A percentile compares a stretch with the other conserved stretches of the same genome.
Conservation (phyloP, 1,140 invertebrate species). For the Lepeophtheirus salmonis region DNA sequence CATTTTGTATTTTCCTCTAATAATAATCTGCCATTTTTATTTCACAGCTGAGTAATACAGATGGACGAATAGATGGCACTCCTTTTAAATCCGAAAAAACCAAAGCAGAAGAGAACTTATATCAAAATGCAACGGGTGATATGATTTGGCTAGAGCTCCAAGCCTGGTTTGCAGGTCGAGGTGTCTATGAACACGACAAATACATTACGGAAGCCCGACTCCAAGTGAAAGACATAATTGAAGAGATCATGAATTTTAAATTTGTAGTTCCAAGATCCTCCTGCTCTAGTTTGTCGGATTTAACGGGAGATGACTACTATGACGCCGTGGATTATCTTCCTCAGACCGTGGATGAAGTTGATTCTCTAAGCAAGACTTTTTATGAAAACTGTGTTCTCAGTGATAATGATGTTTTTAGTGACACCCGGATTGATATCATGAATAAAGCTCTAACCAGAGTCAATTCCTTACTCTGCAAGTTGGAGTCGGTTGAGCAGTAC, state of each 20-base stretch:
- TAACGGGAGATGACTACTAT: conserved; percentile 17
- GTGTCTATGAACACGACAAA: conserved; percentile 49
- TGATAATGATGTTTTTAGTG: conserved; percentile 7
- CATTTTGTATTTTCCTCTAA: no score
- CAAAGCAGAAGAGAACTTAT: conserved; percentile 57
- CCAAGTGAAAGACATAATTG: conserved; percentile 43
- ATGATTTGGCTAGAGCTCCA: conserved; percentile 74
- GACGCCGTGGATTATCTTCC: conserved; percentile 21
- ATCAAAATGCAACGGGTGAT: conserved; percentile 70
- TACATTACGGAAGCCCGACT: conserved; percentile 50
- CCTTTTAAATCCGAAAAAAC: conserved; percentile 32
- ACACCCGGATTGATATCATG: conserved; percentile 9
- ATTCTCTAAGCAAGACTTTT: not conserved
- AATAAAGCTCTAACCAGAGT: conserved; percentile 51
- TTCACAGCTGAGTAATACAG: not conserved
- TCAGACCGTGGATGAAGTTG: not conserved
- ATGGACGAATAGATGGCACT: not conserved
- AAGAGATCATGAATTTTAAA: conserved; percentile 55
- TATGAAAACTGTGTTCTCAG: not conserved
- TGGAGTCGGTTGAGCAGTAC: conserved; percentile 50
- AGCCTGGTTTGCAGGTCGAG: conserved; percentile 51
- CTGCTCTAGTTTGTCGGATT: not conserved
- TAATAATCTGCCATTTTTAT: no score
- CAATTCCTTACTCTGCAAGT: conserved; percentile 41
- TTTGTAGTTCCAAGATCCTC: conserved; percentile 23